Evolutionary conservation across 2,797 vertebrate genomes (phyloP).

Genomic region (Poecilia wingei): DNA sequence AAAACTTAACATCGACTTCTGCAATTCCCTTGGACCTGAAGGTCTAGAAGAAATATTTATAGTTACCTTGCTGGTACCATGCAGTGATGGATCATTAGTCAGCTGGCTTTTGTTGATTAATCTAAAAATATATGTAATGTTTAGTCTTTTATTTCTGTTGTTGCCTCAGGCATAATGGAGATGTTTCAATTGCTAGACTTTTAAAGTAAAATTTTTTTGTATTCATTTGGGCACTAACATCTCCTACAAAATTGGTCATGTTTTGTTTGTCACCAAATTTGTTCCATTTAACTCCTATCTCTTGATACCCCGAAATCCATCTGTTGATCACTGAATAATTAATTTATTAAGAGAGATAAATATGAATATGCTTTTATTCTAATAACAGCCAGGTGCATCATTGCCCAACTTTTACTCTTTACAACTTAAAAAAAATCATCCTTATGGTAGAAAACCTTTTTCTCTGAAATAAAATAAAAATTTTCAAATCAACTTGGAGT

Average conservation of each 20-base stretch:
- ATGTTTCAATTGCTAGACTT: conserved; percentile 43
- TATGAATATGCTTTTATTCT: conserved; percentile 46
- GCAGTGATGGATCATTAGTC: conserved; percentile 26
- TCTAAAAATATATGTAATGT: conserved; percentile 41
- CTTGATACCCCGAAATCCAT: conserved; percentile 36
- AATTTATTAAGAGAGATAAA: conserved; percentile 30
- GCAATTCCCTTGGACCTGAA: background rate
- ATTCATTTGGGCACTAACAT: conserved; percentile 8
- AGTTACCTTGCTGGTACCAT: conserved; percentile 64
- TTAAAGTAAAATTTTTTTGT: conserved; percentile 16
- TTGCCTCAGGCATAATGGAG: conserved; percentile 26
- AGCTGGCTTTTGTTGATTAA: conserved; percentile 46
- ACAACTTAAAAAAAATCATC: conserved; percentile 36
- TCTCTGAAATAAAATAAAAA: background rate
- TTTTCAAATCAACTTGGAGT: conserved; percentile 6
- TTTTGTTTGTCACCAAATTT: conserved; percentile 7
- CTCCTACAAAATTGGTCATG: background rate
- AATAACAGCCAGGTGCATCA: conserved; percentile 71
- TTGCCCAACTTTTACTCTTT: conserved; percentile 30
- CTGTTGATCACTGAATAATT: conserved; percentile 59
- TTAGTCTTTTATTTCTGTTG: conserved; percentile 55
- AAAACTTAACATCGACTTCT: conserved; percentile 21
- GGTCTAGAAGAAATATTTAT: conserved; percentile 54
- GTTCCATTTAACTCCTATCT: conserved; percentile 27
- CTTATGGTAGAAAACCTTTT: conserved; percentile 29